phyloP scores from a whole-genome alignment of 2,797 vertebrate species.

The Borostomias antarcticus region DNA sequence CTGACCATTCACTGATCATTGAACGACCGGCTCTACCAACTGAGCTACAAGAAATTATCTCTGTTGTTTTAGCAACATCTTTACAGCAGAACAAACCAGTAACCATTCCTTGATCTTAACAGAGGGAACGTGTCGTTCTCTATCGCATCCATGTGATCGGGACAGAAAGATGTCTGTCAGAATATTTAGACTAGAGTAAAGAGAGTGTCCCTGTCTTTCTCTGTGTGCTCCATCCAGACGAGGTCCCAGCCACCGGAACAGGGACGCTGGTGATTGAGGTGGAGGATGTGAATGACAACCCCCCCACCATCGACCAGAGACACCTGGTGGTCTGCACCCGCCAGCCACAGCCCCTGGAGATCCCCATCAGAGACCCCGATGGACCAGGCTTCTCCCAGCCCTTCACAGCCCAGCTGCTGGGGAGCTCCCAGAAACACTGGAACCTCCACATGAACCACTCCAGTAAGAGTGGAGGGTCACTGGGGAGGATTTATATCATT shows the following conservation, averaged over 20 bases:
- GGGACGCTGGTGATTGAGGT: conserved; percentile 80
- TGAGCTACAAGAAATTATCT: no score
- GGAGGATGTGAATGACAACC: conserved; percentile 83
- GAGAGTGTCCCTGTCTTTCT: neutral
- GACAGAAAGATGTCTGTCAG: no score
- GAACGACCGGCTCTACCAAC: no score
- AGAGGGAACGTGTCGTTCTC: no score
- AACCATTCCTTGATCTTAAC: no score
- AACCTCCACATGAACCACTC: conserved; percentile 5
- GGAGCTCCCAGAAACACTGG: conserved; percentile 9
- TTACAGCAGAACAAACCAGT: no score
- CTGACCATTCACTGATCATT: no score
- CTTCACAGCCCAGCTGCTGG: conserved; percentile 13
- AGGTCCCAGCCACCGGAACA: conserved; percentile 75
- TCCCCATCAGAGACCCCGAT: conserved; percentile 6
- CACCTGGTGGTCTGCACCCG: conserved; percentile 4
- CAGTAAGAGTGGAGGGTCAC: neutral
- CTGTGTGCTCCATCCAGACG: conserved; percentile 68
- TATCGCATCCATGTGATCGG: no score
- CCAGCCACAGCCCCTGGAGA: neutral
- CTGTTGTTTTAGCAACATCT: no score
- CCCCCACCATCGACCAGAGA: conserved; percentile 53
- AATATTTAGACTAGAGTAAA: no score
- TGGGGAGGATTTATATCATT: neutral
- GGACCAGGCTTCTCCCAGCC: conserved; percentile 16